Percentiles rank a stretch among this genome's conserved stretches.
Evolutionary conservation across 2,113 vertebrate genomes (phyloP).

Genomic region (Pithys albifrons): DNA sequence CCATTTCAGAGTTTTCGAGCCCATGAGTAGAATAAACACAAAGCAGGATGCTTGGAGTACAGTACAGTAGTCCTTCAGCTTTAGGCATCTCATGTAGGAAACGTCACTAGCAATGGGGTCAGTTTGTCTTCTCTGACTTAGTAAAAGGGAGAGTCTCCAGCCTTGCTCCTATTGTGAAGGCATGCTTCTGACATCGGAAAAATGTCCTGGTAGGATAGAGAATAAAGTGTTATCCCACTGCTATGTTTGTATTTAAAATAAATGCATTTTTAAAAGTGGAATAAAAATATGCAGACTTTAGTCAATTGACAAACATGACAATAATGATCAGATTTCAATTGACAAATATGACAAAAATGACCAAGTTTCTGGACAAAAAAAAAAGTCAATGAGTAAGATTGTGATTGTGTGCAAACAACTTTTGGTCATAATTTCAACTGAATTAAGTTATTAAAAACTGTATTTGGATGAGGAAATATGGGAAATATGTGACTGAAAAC

Average conservation of each 20-base stretch:
- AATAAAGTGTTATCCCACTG: not conserved
- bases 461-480: not conserved
- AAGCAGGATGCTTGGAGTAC: not conserved
- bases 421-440: not conserved
- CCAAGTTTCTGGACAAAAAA: not conserved
- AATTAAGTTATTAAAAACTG: not conserved
- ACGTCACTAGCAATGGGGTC: not conserved
- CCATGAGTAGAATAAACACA: not conserved
- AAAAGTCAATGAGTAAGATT: not conserved
- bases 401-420: not conserved
- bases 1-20: not conserved
- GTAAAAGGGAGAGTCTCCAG: not conserved
- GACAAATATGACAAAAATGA: not conserved
- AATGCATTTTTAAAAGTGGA: not conserved
- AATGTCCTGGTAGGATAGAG: not conserved
- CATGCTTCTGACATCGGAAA: not conserved
- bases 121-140: not conserved
- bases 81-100: not conserved
- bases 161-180: not conserved
- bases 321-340: not conserved
- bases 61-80: not conserved
- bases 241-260: not conserved
- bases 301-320: not conserved
- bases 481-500: not conserved
- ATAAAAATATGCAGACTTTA: not conserved